These are phyloP conservation scores for Melieria omissa DNA, from an alignment of 2,888 invertebrate genomes.

Conservation along the genomic window DNA sequence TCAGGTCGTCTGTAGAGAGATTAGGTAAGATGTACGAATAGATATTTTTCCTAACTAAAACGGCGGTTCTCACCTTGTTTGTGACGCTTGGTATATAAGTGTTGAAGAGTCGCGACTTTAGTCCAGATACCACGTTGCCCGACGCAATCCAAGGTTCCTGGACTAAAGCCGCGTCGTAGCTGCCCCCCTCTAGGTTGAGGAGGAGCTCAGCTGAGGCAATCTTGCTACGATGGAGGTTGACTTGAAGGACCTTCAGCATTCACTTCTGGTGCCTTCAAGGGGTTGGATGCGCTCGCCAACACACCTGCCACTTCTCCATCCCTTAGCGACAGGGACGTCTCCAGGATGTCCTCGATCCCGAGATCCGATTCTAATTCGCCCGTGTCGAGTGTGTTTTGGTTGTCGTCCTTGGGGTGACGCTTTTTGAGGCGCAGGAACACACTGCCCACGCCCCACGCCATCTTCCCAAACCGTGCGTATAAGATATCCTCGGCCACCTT, in stretches of 20 bases:
- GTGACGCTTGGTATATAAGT: too few relatives aligned
- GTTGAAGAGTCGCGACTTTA: too few relatives aligned
- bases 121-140: too few relatives aligned
- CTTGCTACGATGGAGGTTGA: not conserved
- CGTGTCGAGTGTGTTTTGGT: not conserved
- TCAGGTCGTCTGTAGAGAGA: too few relatives aligned
- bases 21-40: too few relatives aligned
- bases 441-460: conserved; percentile 5
- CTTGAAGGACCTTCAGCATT: too few relatives aligned
- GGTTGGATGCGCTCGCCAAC: not conserved
- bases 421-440: conserved; percentile 13
- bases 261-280: not conserved
- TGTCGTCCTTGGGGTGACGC: conserved; percentile 1
- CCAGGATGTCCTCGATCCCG: not conserved
- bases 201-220: not conserved
- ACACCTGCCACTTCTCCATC: not conserved
- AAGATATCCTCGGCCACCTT: not conserved
- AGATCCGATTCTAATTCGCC: not conserved
- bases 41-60: too few relatives aligned
- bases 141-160: too few relatives aligned
- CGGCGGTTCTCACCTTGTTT: too few relatives aligned
- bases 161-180: too few relatives aligned
- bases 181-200: too few relatives aligned
- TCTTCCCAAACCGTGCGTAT: not conserved
- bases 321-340: not conserved